phyloP scores from a whole-genome alignment of 2,797 vertebrate genomes.

The Garrulus glandarius region DNA sequence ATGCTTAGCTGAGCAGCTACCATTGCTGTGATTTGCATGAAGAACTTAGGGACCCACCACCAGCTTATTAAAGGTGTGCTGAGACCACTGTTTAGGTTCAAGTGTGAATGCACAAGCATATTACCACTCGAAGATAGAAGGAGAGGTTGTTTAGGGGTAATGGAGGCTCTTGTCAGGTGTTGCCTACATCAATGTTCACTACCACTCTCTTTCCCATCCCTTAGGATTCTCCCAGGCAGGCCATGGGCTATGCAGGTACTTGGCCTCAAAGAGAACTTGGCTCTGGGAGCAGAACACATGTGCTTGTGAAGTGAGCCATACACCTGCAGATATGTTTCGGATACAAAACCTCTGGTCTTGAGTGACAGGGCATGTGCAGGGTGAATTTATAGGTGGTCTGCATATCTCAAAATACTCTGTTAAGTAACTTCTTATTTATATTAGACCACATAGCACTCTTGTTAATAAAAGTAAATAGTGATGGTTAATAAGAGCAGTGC shows the following conservation, averaged over 20 bases:
- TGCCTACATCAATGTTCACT: not conserved
- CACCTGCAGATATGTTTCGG: accelerated
- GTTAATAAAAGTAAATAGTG: not conserved
- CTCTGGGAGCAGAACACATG: not conserved
- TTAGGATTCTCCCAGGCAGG: not conserved
- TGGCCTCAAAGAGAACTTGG: not conserved
- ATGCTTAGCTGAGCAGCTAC: not conserved
- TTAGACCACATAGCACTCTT: not conserved
- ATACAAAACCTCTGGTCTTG: not conserved
- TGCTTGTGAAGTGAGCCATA: not conserved
- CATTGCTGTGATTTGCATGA: not conserved
- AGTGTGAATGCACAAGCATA: not conserved
- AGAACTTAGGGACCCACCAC: not conserved
- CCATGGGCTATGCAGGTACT: not conserved
- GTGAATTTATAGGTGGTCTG: not conserved
- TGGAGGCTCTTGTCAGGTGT: not conserved
- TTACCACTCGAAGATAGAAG: not conserved
- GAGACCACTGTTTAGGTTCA: not conserved
- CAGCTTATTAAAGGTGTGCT: not conserved
- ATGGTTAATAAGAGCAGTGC: not conserved
- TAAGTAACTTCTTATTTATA: conserved; percentile 21
- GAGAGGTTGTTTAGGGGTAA: not conserved
- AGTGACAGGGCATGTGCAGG: not conserved
- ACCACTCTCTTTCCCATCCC: not conserved
- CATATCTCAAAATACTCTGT: not conserved